Conservation (phyloP, 2,113 vertebrate genomes). For the Pogona vitticeps region DNA sequence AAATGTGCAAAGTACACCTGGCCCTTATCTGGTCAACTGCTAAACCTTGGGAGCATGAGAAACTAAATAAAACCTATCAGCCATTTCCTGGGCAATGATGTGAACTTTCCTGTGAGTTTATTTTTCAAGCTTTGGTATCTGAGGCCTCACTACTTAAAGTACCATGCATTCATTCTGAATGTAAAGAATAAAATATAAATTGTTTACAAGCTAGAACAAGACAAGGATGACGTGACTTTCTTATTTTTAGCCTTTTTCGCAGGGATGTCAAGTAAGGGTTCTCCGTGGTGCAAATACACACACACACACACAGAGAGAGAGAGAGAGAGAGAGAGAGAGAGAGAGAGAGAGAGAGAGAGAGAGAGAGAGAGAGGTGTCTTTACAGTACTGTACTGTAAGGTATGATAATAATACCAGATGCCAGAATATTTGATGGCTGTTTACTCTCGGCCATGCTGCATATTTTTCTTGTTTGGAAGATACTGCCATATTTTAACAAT, state of each 20-base stretch:
- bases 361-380: not conserved
- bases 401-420: conserved; percentile 84
- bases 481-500: conserved; percentile 62
- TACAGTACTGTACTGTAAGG: too few relatives aligned
- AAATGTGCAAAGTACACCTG: conserved; percentile 86
- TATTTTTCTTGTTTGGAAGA: conserved; percentile 77
- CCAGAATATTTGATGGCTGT: conserved; percentile 80
- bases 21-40: conserved; percentile 82
- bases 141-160: conserved; percentile 68
- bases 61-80: conserved; percentile 68
- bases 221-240: conserved; percentile 59
- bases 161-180: conserved; percentile 66
- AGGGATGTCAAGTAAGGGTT: conserved; percentile 84
- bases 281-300: conserved; percentile 67
- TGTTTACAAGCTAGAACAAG: conserved; percentile 78
- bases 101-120: conserved; percentile 73
- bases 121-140: conserved; percentile 74
- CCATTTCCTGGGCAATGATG: conserved; percentile 70
- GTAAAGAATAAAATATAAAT: conserved; percentile 81
- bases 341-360: conserved; percentile 66
- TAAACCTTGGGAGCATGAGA: conserved; percentile 65
- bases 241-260: conserved; percentile 83
- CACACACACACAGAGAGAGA: conserved; percentile 64
- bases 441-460: conserved; percentile 72
- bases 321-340: conserved; percentile 76